Percentiles rank a stretch among this genome's conserved stretches.
Conservation (phyloP, 2,888 invertebrate species). For the Coleophora deauratella region DNA sequence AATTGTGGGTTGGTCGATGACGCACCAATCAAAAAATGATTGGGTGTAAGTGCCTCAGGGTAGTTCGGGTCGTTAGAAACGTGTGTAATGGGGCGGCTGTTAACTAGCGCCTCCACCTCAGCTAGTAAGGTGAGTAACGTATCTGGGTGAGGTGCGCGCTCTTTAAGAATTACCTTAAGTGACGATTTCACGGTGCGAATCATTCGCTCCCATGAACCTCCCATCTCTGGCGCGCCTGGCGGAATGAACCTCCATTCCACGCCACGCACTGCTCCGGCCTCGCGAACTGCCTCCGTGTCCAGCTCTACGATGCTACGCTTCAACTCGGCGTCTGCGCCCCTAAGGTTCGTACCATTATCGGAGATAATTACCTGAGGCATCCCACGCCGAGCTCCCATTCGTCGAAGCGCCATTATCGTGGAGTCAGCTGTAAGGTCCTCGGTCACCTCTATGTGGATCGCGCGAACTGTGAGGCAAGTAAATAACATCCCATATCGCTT, state of each 20-base stretch:
- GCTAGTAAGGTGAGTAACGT: slow-evolving; percentile 8
- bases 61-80: slow-evolving; percentile 15
- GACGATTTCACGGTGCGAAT: slow-evolving; percentile 11
- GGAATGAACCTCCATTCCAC: slow-evolving; percentile 15
- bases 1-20: slow-evolving; percentile 10
- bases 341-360: slow-evolving; percentile 8
- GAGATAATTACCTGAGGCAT: slow-evolving; percentile 1
- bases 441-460: slow-evolving; percentile 11
- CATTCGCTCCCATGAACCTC: slow-evolving; percentile 15
- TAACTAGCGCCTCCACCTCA: slow-evolving; percentile 12
- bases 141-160: slow-evolving; percentile 11
- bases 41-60: slow-evolving; percentile 26
- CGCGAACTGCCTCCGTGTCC: too few species aligned
- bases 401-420: slow-evolving; percentile 5
- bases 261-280: slow-evolving; percentile 5
- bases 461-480: slow-evolving; percentile 14
- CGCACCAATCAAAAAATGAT: slow-evolving; percentile 24
- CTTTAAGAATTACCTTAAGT: slow-evolving; percentile 9
- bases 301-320: neutral
- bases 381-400: slow-evolving; percentile 7
- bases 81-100: slow-evolving; percentile 43
- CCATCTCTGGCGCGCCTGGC: slow-evolving; percentile 13
- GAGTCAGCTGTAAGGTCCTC: slow-evolving; percentile 5
- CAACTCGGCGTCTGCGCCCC: slow-evolving; percentile 6
- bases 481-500: slow-evolving; percentile 12